phyloP scores from a whole-genome alignment of 92 coral and sea anemone species.

The Parazoanthus swiftii region DNA sequence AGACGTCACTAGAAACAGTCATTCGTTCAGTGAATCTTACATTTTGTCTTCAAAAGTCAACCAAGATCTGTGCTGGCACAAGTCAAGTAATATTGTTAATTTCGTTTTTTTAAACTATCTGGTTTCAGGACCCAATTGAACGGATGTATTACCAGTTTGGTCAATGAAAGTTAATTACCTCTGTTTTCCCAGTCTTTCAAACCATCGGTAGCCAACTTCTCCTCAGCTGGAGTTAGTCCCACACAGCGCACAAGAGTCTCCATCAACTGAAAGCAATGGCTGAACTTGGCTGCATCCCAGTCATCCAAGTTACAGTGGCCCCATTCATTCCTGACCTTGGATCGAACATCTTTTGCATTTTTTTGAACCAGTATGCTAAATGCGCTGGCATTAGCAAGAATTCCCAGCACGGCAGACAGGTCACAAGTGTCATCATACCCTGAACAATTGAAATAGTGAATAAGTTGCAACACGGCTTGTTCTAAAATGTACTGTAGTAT shows the following conservation, averaged over 20 bases:
- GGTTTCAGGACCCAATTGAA: not conserved
- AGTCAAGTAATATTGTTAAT: not conserved
- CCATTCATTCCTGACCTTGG: conserved; percentile 78
- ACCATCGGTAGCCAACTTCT: conserved; percentile 50
- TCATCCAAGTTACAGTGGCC: conserved; percentile 82
- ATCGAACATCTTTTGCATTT: conserved; percentile 66
- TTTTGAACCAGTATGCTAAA: conserved; percentile 52
- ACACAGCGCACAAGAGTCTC: conserved; percentile 64
- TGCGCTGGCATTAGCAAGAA: conserved; percentile 57
- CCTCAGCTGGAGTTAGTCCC: conserved; percentile 52
- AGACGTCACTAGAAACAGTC: no score
- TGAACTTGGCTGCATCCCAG: conserved; percentile 61
- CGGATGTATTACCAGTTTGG: not conserved
- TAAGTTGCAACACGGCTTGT: not conserved
- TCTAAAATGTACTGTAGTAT: not conserved
- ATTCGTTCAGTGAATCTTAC: no score
- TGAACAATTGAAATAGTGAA: conserved; percentile 6
- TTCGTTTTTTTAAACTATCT: not conserved
- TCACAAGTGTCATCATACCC: conserved; percentile 84
- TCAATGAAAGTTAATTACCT: conserved; percentile 40
- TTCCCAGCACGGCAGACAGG: conserved; percentile 74
- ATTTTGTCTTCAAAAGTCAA: no score
- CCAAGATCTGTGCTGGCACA: no score
- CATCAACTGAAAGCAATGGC: conserved; percentile 66
- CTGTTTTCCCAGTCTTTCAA: conserved; percentile 74